Base-by-base conservation (phyloP, 2,797 vertebrate genomes). In the Sarcoramphus papa region DNA sequence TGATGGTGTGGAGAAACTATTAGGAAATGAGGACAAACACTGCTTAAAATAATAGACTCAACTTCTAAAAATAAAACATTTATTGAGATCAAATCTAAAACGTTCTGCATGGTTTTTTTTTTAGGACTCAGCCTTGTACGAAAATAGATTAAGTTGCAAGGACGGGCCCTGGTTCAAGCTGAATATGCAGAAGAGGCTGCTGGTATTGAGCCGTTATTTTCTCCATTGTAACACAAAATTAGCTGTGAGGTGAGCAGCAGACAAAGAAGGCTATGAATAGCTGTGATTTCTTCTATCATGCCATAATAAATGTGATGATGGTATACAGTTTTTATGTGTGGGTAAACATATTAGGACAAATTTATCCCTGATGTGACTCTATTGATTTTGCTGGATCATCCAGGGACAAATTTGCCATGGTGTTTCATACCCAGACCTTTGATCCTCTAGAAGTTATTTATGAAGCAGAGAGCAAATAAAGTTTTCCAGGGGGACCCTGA, bases 21-120 rank as follows among this genome's bases (percentile, higher is more conserved):
- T 86, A 97, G 62, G 48, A 97, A 97, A 98, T 50, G 40, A 70
- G 53, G 54, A 85, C 12, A 92, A 85, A 82, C 28, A 33, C 28
- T 22, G 27, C 50, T 80, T 53, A 88, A 92, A 93, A 94, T 87
- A 91, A 57, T 64, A 67, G n/a, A 41, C 16, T 6, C 30, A 54
- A 40, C 6, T 82, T 75, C 68, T 57, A 93, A 94, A 93, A 91
- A 76, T 28, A 56, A 67, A 74, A 27, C 0, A 2, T 68, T 85
- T 85, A 54, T 11, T 85, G 69, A 73, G 48, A 85, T 90, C 47
- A 54, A 30, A 64, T 57, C 78, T 79, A 7, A 93, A 89, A 47
- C 43, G 5, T 28, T 33, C 14, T 63, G 10, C 4, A 13, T 56
- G 12, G 4, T 65, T 60, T 6, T 21, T 53, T 53, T 63, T 94